A percentile compares a stretch with the other conserved stretches of the same genome.
These are phyloP conservation scores for Germaria angustata DNA, from an alignment of 2,888 invertebrate genomes.

Conservation along the genomic window DNA sequence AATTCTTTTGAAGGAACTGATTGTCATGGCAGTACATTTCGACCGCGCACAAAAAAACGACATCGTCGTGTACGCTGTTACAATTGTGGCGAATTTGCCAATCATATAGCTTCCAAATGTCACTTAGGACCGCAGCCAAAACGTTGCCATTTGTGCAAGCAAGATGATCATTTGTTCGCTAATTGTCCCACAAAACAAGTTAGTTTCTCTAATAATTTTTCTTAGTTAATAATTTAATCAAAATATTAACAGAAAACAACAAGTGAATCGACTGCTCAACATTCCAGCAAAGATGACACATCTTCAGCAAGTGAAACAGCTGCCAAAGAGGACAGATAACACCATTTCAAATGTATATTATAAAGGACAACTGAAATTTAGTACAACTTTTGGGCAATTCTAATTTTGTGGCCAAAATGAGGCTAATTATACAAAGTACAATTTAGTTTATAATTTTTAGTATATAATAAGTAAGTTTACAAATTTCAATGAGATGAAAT, in stretches of 20 bases:
- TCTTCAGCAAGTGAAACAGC: conserved; percentile 12
- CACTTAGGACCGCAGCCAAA: conserved; percentile 93
- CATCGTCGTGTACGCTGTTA: conserved; percentile 94
- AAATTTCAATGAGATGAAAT: neutral
- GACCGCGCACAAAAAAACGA: conserved; percentile 89
- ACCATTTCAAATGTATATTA: neutral
- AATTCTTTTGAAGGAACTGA: conserved; percentile 82
- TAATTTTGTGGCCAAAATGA: conserved; percentile 37
- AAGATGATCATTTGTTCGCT: conserved; percentile 92
- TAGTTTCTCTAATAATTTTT: neutral
- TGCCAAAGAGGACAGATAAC: conserved; percentile 47
- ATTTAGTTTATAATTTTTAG: conserved; percentile 45
- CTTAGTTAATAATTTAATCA: neutral
- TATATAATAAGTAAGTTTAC: conserved; percentile 5
- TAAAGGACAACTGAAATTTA: conserved; percentile 29
- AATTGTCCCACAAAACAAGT: conserved; percentile 87
- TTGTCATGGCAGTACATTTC: conserved; percentile 89
- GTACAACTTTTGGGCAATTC: conserved; percentile 54
- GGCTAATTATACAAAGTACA: conserved; percentile 59
- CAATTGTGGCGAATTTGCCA: conserved; percentile 95
- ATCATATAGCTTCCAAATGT: conserved; percentile 95
- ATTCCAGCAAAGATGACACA: conserved; percentile 32
- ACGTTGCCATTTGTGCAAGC: conserved; percentile 93
- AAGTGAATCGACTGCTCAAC: conserved; percentile 19
- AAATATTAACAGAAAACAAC: conserved; percentile 6